Conservation (phyloP, 2,888 invertebrate species). For the Apodemia mormo region DNA sequence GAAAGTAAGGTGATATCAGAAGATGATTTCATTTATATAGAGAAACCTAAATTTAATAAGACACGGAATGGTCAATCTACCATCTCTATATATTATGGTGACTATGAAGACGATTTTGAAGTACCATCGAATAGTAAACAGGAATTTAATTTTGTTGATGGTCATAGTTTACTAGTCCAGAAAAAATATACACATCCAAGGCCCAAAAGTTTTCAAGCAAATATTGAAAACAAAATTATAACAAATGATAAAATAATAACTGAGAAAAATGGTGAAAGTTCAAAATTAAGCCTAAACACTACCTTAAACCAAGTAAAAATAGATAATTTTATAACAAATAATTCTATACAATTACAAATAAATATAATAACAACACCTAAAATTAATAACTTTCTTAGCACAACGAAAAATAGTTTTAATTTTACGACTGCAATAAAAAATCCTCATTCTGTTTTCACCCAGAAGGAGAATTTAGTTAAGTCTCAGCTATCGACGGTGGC, state of each 20-base stretch:
- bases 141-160: slow-evolving; percentile 33
- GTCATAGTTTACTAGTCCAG: slow-evolving; percentile 38
- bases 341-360: background rate
- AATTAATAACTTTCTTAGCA: background rate
- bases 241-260: slow-evolving; percentile 9
- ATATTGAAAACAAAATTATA: slow-evolving; percentile 7
- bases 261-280: background rate
- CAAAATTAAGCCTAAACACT: background rate
- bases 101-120: slow-evolving; percentile 23
- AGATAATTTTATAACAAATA: background rate
- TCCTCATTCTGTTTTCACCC: background rate
- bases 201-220: slow-evolving; percentile 12
- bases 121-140: slow-evolving; percentile 28
- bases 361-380: background rate
- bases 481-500: background rate
- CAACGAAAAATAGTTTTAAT: background rate
- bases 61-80: slow-evolving; percentile 6
- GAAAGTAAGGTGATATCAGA: background rate
- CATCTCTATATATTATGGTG: slow-evolving; percentile 8
- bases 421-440: background rate
- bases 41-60: background rate
- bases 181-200: slow-evolving; percentile 33
- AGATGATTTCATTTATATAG: background rate
- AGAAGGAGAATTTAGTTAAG: background rate
- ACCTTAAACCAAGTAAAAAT: background rate